Percentiles rank a stretch among this genome's conserved stretches.
Conservation (phyloP, 2,113 vertebrate species). For the Stomatorhinus ivindoensis region DNA sequence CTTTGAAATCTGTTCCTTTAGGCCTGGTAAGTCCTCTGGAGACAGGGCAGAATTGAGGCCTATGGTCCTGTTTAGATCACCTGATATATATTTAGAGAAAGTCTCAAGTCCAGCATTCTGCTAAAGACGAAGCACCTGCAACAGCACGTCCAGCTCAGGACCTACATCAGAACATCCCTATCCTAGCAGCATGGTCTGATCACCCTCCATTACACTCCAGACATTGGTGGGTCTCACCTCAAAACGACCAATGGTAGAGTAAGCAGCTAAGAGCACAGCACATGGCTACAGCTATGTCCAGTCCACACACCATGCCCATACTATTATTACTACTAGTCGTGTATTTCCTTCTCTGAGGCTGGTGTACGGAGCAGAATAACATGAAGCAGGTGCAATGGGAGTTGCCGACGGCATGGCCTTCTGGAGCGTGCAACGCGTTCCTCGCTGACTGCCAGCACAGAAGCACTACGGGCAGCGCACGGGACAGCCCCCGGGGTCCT, state of each 20-base stretch:
- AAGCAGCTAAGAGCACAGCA: not conserved
- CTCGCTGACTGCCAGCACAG: not conserved
- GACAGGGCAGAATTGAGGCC: not conserved
- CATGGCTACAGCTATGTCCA: not conserved
- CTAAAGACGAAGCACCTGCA: not conserved
- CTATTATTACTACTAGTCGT: not conserved
- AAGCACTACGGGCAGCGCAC: not conserved
- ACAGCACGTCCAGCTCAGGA: not conserved
- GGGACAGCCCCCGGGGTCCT: slow-evolving; percentile 1
- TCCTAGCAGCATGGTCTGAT: not conserved
- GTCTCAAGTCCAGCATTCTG: not conserved
- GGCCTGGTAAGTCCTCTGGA: not conserved
- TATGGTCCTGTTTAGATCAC: not conserved
- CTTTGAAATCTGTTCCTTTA: not conserved
- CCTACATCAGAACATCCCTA: not conserved
- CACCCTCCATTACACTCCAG: not conserved
- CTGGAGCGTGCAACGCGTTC: not conserved
- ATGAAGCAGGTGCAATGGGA: not conserved
- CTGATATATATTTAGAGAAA: not conserved
- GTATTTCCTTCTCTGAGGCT: not conserved
- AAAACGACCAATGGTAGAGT: not conserved
- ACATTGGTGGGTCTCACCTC: not conserved
- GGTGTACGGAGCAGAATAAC: not conserved
- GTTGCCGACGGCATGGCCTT: not conserved
- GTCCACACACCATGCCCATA: not conserved